Base-by-base conservation (phyloP, 2,113 vertebrate genomes). In the Mola mola region DNA sequence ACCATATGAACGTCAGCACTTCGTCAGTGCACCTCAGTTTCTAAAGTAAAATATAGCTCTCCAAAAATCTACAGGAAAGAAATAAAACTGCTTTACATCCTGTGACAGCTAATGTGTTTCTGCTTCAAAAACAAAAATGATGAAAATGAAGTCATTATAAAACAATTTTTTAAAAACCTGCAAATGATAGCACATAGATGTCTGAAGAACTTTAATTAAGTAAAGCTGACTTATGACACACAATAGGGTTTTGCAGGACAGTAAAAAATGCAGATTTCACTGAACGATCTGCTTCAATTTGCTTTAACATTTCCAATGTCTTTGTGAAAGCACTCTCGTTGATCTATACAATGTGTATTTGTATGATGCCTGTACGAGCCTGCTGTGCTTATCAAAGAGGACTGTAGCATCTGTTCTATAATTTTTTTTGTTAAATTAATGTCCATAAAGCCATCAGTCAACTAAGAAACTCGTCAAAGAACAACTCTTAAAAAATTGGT, bases 1-100 rank as follows among this genome's bases (percentile, higher is more conserved):
- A 66, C 73, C 78, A 80, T 76, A 72, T 74, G 80, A 28, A 75
- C 65, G 37, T 59, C 16, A 0, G 1, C 31, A 11, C 28, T 59
- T 79, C 31, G 57, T 67, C 67, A 74, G 56, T 33, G 21, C 24
- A 1, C 16, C 52, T 61, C 3, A 29, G 34, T 40, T 51, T n/a
- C 33, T 21, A 13, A 65, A 67, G 64, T 48, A 49, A 46, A 31
- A 46, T 8, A 11, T 3, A 19, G 16, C 25, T 65, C 21, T 59
- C 11, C 2, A 50, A 21, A 55, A 59, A 66, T 17, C 31, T 22
- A n/a, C 55, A 50, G 24, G 51, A 34, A 47, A 60, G 16, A 69
- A 34, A 41, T 46, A 49, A 55, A 53, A 51, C 20, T 16, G 15
- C 13, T 38, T 19, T 17, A 16, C 8, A 40, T 40, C 3, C 8